phyloP scores from a whole-genome alignment of 1,140 invertebrate species.

The Phocides pigmalion region DNA sequence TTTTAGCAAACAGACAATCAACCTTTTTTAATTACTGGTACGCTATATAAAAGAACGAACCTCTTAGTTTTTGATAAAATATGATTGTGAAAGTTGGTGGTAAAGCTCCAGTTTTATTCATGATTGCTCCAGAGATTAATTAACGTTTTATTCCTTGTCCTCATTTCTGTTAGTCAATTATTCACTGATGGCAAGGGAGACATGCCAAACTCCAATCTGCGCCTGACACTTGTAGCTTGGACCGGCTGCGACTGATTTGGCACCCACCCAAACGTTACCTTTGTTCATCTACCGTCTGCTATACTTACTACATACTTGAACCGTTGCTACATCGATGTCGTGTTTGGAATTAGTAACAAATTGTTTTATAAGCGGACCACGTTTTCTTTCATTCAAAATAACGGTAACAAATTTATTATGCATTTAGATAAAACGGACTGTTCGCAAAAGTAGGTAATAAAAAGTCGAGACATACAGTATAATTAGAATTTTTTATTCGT shows the following conservation, averaged over 20 bases:
- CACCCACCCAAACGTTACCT: slow-evolving; percentile 53
- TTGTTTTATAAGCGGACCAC: slow-evolving; percentile 1
- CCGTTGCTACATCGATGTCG: slow-evolving; percentile 13
- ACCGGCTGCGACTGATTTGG: slow-evolving; percentile 57
- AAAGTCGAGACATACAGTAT: neutral
- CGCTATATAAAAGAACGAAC: too few species aligned
- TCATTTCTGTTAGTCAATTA: slow-evolving; percentile 57
- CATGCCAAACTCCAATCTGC: slow-evolving; percentile 54
- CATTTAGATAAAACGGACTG: neutral
- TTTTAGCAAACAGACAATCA: too few species aligned
- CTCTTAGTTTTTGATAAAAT: too few species aligned
- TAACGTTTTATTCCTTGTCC: slow-evolving; percentile 48
- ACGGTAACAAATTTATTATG: neutral
- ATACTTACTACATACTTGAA: slow-evolving; percentile 21
- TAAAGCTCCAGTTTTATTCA: slow-evolving; percentile 1
- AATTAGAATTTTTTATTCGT: neutral
- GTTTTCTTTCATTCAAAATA: slow-evolving; percentile 12
- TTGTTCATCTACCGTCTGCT: slow-evolving; percentile 26
- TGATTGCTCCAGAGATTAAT: slow-evolving; percentile 47
- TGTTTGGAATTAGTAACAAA: slow-evolving; percentile 26
- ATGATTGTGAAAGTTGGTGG: too few species aligned
- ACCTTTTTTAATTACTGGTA: too few species aligned
- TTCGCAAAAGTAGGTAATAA: neutral
- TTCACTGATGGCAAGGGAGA: slow-evolving; percentile 26
- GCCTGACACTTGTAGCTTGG: slow-evolving; percentile 71